A percentile compares a stretch with the other conserved stretches of the same genome.
These are phyloP conservation scores for Callopanchax toddi DNA, from an alignment of 2,113 vertebrate species.

Conservation along the genomic window DNA sequence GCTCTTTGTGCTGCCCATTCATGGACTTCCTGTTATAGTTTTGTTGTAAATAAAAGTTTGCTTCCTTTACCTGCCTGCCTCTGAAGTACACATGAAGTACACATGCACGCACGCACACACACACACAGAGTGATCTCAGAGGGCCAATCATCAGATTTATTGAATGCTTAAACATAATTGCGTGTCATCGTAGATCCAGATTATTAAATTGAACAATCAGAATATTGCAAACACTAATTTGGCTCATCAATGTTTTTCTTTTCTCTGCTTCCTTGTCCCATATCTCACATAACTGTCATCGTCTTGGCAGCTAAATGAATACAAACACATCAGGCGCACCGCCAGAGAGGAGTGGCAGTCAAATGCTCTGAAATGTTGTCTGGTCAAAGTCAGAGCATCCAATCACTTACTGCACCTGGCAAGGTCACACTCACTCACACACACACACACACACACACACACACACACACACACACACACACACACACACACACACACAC, in stretches of 20 bases:
- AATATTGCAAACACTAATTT: conserved; percentile 45
- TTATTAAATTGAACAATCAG: conserved; percentile 69
- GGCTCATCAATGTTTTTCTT: conserved; percentile 1
- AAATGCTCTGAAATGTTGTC: conserved; percentile 37
- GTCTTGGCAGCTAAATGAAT: not conserved
- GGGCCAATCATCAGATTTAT: conserved; percentile 72
- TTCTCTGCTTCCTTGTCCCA: conserved; percentile 1
- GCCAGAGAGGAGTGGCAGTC: not conserved
- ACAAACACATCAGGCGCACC: not conserved
- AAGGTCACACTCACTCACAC: conserved; percentile 57
- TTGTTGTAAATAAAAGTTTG: too few relatives aligned
- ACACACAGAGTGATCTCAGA: conserved; percentile 6
- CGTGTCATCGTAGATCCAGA: conserved; percentile 55
- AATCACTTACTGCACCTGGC: conserved; percentile 23
- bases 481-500: too few relatives aligned
- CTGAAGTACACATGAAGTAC: too few relatives aligned
- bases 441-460: too few relatives aligned
- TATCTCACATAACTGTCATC: not conserved
- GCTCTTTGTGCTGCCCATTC: not conserved
- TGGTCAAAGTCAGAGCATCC: conserved; percentile 42
- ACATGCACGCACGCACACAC: too few relatives aligned
- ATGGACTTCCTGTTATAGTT: not conserved
- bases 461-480: too few relatives aligned
- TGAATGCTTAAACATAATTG: conserved; percentile 62
- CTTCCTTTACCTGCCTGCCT: too few relatives aligned